These are phyloP conservation scores for Arnoldichthys spilopterus DNA, from an alignment of 2,797 vertebrate species.

Conservation along the genomic window DNA sequence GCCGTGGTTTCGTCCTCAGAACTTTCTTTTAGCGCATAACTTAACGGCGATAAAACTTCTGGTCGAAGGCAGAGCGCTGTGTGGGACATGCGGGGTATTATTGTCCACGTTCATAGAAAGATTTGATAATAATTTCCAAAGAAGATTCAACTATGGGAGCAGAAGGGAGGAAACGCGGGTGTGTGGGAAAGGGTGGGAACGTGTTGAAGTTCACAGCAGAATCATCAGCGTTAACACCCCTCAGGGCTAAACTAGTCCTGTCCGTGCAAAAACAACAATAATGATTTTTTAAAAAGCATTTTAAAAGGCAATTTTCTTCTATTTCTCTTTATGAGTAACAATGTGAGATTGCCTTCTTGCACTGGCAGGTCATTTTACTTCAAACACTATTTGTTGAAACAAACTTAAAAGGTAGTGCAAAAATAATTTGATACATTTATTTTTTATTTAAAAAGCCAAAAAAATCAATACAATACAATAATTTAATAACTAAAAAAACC, in stretches of 20 bases:
- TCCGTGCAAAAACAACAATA: neutral
- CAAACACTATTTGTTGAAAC: too few species aligned
- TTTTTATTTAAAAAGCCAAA: too few species aligned
- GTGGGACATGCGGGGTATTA: neutral
- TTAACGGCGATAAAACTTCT: neutral
- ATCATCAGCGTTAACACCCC: neutral
- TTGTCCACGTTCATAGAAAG: neutral
- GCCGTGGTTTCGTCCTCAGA: conserved; percentile 11
- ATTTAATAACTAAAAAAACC: too few species aligned
- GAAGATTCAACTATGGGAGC: neutral
- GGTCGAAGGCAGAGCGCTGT: neutral
- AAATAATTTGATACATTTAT: too few species aligned
- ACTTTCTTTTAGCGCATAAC: neutral
- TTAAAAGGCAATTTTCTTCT: neutral
- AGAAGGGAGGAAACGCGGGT: conserved; percentile 2
- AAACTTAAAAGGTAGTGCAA: too few species aligned
- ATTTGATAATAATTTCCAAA: neutral
- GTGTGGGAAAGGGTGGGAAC: conserved; percentile 2
- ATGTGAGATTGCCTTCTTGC: too few species aligned
- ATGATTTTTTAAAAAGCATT: too few species aligned
- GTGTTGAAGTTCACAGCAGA: conserved; percentile 15
- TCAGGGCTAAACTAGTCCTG: neutral
- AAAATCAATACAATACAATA: too few species aligned
- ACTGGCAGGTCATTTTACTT: too few species aligned
- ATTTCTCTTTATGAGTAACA: neutral